phyloP scores from a whole-genome alignment of 2,797 vertebrate genomes.

The Buceros bicornis region DNA sequence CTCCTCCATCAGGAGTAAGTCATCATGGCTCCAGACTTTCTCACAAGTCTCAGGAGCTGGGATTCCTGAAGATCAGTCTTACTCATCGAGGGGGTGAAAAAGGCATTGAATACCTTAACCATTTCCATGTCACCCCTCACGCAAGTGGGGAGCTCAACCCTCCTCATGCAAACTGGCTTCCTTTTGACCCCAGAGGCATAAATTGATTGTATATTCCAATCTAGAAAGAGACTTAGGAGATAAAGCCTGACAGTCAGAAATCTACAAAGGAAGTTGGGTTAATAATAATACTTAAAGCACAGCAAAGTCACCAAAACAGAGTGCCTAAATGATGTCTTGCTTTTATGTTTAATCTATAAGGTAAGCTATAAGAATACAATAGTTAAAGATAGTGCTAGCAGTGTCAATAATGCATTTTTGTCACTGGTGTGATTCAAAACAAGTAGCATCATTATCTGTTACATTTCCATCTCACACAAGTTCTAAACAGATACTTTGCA shows the following conservation, averaged over 20 bases:
- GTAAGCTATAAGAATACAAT: background rate
- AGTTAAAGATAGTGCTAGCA: background rate
- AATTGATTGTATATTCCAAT: background rate
- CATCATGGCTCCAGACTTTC: background rate
- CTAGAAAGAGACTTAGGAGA: background rate
- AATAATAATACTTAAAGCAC: background rate
- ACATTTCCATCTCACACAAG: slow-evolving; percentile 2
- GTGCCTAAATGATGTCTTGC: background rate
- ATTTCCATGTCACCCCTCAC: background rate
- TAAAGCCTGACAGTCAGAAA: background rate
- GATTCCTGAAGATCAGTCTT: background rate
- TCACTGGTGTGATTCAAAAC: background rate
- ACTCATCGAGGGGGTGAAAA: background rate
- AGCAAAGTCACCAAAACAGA: background rate
- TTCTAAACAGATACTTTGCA: slow-evolving; percentile 24
- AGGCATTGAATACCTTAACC: background rate
- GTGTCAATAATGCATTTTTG: background rate
- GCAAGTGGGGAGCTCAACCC: background rate
- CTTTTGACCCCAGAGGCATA: background rate
- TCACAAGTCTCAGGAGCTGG: background rate
- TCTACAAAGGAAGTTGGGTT: background rate
- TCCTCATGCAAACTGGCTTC: background rate
- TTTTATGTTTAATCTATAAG: background rate
- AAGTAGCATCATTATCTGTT: background rate
- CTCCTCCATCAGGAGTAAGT: background rate